Percentiles rank a stretch among this genome's conserved stretches.
Evolutionary conservation across 2,113 vertebrate species (phyloP).

Genomic region (Oncorhynchus clarkii): DNA sequence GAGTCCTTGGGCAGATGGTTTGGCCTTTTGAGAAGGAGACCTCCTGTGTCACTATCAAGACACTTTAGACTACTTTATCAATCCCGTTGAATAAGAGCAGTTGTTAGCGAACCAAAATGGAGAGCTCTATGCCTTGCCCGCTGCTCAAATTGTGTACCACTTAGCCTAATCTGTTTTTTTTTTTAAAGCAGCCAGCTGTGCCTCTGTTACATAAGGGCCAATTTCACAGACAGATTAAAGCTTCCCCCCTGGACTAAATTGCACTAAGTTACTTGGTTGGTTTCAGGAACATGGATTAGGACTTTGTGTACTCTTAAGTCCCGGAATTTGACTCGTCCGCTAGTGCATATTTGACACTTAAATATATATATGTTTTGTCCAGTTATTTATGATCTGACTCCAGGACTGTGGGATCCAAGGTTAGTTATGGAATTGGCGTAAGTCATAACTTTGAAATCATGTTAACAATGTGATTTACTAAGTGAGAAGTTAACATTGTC

Average conservation of each 20-base stretch:
- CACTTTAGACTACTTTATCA: too few species aligned
- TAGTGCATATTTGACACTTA: neutral
- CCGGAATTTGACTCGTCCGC: neutral
- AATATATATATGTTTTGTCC: neutral
- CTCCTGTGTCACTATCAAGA: neutral
- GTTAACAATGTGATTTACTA: too few species aligned
- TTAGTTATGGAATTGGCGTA: neutral
- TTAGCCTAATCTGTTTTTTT: neutral
- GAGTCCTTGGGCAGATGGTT: too few species aligned
- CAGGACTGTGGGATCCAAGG: too few species aligned
- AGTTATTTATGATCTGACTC: neutral
- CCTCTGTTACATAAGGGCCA: conserved; percentile 24
- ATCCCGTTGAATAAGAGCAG: too few species aligned
- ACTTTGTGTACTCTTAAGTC: neutral
- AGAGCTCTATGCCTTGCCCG: neutral
- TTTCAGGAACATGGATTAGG: too few species aligned
- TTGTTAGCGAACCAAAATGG: neutral
- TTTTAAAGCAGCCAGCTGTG: conserved; percentile 29
- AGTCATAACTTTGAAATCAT: neutral
- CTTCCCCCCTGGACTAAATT: neutral
- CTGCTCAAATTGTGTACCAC: neutral
- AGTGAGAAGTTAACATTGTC: neutral
- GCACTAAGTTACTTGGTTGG: neutral
- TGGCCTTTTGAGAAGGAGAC: too few species aligned
- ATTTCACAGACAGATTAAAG: conserved; percentile 17